These are phyloP conservation scores for Erebia epiphron DNA, from an alignment of 2,888 invertebrate species.

Conservation along the genomic window DNA sequence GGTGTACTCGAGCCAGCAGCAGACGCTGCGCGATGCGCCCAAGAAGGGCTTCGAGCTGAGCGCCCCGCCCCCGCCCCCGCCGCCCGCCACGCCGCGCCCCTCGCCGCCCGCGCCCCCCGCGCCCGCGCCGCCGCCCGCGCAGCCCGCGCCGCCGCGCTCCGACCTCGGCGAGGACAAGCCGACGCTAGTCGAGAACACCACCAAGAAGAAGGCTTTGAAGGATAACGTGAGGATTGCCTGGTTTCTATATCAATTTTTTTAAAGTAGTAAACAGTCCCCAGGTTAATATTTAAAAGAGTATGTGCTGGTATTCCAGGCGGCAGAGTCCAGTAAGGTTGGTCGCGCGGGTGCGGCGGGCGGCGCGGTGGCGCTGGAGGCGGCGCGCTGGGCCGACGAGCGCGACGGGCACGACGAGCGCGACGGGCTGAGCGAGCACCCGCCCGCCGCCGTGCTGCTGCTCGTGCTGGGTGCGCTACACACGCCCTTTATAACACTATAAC, in stretches of 20 bases:
- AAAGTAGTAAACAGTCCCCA: too few species aligned
- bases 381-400: conserved; percentile 72
- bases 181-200: conserved; percentile 38
- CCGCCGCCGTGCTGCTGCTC: conserved; percentile 91
- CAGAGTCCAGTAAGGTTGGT: background rate
- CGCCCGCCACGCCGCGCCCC: conserved; percentile 35
- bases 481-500: too few species aligned
- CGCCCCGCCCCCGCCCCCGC: conserved; percentile 36
- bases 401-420: conserved; percentile 78
- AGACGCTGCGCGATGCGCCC: conserved; percentile 65
- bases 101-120: conserved; percentile 39
- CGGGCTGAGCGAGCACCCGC: conserved; percentile 87
- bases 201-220: conserved; percentile 45
- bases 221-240: conserved; percentile 35
- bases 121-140: conserved; percentile 38
- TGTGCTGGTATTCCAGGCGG: background rate
- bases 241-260: background rate
- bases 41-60: conserved; percentile 65
- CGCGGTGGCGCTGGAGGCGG: conserved; percentile 42
- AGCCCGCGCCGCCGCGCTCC: conserved; percentile 40
- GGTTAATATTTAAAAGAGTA: too few species aligned
- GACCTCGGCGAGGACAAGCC: conserved; percentile 22
- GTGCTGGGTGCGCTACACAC: conserved; percentile 83
- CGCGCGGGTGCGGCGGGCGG: conserved; percentile 27
- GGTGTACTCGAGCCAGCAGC: conserved; percentile 59